Evolutionary conservation across 1,140 invertebrate species (phyloP), one percentile per base, ranked within the genome.

Genomic region (Nylanderia fulva): DNA sequence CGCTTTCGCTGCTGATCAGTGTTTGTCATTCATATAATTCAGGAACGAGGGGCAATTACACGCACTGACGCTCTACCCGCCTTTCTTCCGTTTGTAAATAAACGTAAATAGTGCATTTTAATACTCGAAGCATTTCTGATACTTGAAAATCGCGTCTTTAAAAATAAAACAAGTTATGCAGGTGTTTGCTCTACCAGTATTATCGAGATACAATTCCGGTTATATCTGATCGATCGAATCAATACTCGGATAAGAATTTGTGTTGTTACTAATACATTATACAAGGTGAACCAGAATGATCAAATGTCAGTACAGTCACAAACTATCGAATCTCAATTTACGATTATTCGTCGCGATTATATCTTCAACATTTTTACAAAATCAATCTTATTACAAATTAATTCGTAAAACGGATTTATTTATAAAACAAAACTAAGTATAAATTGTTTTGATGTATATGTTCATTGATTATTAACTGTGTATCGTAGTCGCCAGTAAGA

Each of bases 1-100:
- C 63, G 61, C 61, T 79, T 79, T 68, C 76, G 61, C 63, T 27
- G 42, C 27, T 68, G 63, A 76, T 76, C 56, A 33, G 39, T 18
- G 27, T 24, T 27, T 13, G 29, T 68, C 45, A 54, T 54, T 79
- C 45, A 27, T 69, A 27, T 39, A 13, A 48, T 79, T 79, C 75
- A 33, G 52, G 21, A 66, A 36, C n/a, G 33, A 18, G 13, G 13
- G 15, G 8, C 29, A 66, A 64, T 77, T 66, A 77, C 29, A 52
- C 64, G 29, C 29, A 48, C 42, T 63, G n/a, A 79, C 13, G 36
- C 15, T 39, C 27, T 45, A 42, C 24, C 33, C 4, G n/a, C 74
- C 18, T 33, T 27, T 8, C 29, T 66, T 80, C 64, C 63, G 74
- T 2, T 58, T 33, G 18, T 27, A 42, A 80, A 69, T 36, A n/a